Percentiles rank a stretch among this genome's conserved stretches.
Conservation (phyloP, 1,140 invertebrate genomes). For the Dendroctonus valens region DNA sequence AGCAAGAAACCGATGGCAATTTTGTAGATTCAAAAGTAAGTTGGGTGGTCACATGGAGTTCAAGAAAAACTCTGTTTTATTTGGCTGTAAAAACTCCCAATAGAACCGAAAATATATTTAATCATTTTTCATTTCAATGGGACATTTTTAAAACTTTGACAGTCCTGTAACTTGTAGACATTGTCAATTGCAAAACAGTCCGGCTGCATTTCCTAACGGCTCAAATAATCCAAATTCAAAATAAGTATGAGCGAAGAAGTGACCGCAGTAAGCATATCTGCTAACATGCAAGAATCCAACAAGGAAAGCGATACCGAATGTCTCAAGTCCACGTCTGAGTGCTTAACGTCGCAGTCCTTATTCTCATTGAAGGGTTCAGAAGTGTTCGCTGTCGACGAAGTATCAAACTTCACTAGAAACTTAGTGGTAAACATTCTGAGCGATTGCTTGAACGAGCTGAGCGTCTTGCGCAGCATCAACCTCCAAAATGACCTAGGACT, state of each 20-base stretch:
- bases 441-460: constrained; percentile 28
- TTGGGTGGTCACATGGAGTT: too few relatives aligned
- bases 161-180: too few relatives aligned
- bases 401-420: constrained; percentile 9
- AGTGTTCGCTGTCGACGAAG: neutral
- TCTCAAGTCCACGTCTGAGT: neutral
- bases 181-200: too few relatives aligned
- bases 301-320: neutral
- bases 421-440: constrained; percentile 11
- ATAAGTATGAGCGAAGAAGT: neutral
- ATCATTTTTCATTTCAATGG: too few relatives aligned
- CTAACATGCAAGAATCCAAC: neutral
- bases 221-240: neutral
- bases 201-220: too few relatives aligned
- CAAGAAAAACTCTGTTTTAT: too few relatives aligned
- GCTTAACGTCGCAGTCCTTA: neutral
- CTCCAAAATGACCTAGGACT: constrained; percentile 9
- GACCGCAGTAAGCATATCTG: neutral
- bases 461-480: constrained; percentile 25
- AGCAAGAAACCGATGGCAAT: too few relatives aligned
- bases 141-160: too few relatives aligned
- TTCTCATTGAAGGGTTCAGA: neutral
- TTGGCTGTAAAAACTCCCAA: too few relatives aligned
- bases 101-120: too few relatives aligned
- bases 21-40: too few relatives aligned